A percentile compares a stretch with the other conserved stretches of the same genome.
Evolutionary conservation across 2,113 vertebrate species (phyloP).

Genomic region (Chaetorhynchus papuensis): DNA sequence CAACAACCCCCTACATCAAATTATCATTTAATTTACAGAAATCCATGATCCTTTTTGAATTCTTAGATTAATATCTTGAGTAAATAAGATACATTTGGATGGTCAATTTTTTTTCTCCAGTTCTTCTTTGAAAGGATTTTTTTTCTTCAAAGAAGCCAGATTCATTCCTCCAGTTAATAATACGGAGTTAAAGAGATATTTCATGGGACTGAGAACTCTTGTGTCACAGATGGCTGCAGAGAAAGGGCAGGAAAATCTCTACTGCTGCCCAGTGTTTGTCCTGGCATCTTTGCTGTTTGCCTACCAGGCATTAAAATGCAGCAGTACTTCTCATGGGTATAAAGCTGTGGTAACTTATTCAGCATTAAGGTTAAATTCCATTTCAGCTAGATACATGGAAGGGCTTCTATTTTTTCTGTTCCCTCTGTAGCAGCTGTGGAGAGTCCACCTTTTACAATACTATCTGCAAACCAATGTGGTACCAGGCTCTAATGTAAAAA

Average conservation of each 20-base stretch:
- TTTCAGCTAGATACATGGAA: background rate
- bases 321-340: background rate
- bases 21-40: background rate
- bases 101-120: background rate
- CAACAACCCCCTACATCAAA: background rate
- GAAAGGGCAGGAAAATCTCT: background rate
- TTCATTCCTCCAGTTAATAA: background rate
- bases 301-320: background rate
- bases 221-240: background rate
- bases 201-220: background rate
- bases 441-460: background rate
- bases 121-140: background rate
- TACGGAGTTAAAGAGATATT: background rate
- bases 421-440: background rate
- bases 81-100: background rate
- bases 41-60: background rate
- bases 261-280: background rate
- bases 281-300: background rate
- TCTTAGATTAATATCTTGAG: background rate
- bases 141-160: background rate
- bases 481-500: background rate
- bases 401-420: background rate
- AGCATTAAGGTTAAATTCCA: background rate
- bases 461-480: background rate
- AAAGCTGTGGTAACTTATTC: background rate